Base-by-base conservation (phyloP, 2,888 invertebrate genomes). In the Sthenelais limicola region DNA sequence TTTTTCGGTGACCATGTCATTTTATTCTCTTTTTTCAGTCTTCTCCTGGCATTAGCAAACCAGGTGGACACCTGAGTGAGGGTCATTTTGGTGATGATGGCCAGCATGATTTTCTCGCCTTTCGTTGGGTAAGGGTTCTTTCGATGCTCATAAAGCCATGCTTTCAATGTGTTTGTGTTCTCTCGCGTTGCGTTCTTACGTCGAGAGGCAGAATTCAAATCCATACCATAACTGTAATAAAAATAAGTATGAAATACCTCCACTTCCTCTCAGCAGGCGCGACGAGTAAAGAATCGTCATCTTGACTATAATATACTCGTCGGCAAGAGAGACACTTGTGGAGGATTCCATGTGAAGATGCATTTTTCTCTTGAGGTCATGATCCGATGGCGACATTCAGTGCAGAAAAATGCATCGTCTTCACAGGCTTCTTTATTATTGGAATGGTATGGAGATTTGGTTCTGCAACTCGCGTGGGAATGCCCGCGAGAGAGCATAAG, bases 1-100 rank as follows among this genome's bases (percentile, higher is more conserved):
- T 96, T 96, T 88, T 95, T 93, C 74, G 96, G 95, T 86, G 96
- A 95, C 97, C 97, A 97, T 77, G 96, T 96, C 96, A 97, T 97
- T 95, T 97, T 97, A 90, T 97, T 97, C 89, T 97, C 97, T 87
- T 97, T 97, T 90, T 97, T 97, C 82, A 97, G 91, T 58, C 97
- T 91, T 81, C 97, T 90, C 76, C 97, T 90, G 38, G 97, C 97
- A 89, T 97, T 97, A 74, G 97, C 97, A 88, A 97, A 97, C 97
- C 97, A 97, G 82, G 96, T 97, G 69, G 95, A 95, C 77, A 97
- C 97, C 85, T 89, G 86, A 4, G 96, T 97, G 79, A 96, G 89
- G 73, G 96, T 96, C 96, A 97, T 97, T 90, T 96, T 95, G 74
- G 96, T 97, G 85, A 96, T 94, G 86, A 96, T 95, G 79, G 96